These are phyloP conservation scores for Notolepis coatsorum DNA, from an alignment of 2,797 vertebrate genomes.

Conservation along the genomic window DNA sequence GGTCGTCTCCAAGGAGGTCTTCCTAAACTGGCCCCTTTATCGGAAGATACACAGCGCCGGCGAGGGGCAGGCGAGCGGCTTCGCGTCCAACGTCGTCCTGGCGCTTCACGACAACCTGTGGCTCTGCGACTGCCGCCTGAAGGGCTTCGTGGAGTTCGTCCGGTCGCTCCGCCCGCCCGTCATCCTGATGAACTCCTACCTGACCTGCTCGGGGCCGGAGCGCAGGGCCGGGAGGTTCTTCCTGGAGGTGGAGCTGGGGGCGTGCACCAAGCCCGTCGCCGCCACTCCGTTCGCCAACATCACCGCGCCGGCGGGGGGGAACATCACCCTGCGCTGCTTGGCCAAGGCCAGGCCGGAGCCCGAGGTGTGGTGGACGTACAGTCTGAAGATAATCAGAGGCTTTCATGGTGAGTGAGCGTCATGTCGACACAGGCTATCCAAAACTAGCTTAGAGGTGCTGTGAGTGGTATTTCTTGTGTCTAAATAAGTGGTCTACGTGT, in stretches of 20 bases:
- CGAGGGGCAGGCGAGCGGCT: constrained; percentile 40
- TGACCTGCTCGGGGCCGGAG: constrained; percentile 87
- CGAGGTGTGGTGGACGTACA: constrained; percentile 88
- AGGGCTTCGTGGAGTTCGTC: constrained; percentile 90
- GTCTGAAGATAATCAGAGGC: constrained; percentile 88
- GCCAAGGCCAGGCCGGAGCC: constrained; percentile 86
- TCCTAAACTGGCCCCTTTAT: constrained; percentile 90
- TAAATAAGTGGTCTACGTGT: no score
- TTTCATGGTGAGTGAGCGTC: constrained; percentile 86
- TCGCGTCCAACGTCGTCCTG: constrained; percentile 79
- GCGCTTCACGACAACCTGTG: constrained; percentile 92
- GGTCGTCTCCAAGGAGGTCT: constrained; percentile 91
- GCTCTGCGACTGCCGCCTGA: constrained; percentile 92
- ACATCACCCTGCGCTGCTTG: constrained; percentile 87
- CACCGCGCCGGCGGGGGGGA: constrained; percentile 80
- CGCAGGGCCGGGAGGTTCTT: constrained; percentile 87
- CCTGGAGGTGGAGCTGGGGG: constrained; percentile 86
- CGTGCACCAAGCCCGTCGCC: constrained; percentile 84
- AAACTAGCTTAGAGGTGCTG: constrained; percentile 14
- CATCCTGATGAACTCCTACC: constrained; percentile 94
- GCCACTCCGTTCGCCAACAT: constrained; percentile 78
- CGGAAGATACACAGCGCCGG: constrained; percentile 73
- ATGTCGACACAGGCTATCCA: constrained; percentile 27
- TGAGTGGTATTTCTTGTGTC: constrained; percentile 39
- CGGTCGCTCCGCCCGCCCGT: constrained; percentile 83